Percentiles rank a stretch among this genome's conserved stretches.
phyloP scores from a whole-genome alignment of 2,888 invertebrate species.

The Apodemia zela region DNA sequence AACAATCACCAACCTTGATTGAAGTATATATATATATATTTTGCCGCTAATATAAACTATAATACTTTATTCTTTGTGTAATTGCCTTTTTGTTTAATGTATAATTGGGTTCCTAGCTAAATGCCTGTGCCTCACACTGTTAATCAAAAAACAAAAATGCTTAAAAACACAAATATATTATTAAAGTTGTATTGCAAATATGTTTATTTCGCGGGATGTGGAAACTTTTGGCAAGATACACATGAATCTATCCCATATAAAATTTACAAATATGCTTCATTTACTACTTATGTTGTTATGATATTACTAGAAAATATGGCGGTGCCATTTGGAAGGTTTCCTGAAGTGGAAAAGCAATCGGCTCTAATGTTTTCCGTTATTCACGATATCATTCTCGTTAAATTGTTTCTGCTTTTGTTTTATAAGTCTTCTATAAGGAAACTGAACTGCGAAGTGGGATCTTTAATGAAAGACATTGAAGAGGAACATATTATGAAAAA shows the following conservation, averaged over 20 bases:
- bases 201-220: slow-evolving; percentile 59
- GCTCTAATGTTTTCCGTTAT: slow-evolving; percentile 66
- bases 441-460: slow-evolving; percentile 61
- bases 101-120: background rate
- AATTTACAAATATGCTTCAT: slow-evolving; percentile 49
- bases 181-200: slow-evolving; percentile 54
- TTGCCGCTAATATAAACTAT: background rate
- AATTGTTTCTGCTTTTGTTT: slow-evolving; percentile 60
- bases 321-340: slow-evolving; percentile 57
- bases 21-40: background rate
- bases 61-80: background rate
- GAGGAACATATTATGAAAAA: slow-evolving; percentile 51
- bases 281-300: slow-evolving; percentile 58
- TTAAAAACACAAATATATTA: slow-evolving; percentile 47
- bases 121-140: background rate
- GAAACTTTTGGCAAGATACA: slow-evolving; percentile 59
- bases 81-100: background rate
- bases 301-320: slow-evolving; percentile 64
- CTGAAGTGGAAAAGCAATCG: slow-evolving; percentile 65
- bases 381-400: slow-evolving; percentile 61
- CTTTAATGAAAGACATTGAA: slow-evolving; percentile 53
- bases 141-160: slow-evolving; percentile 39
- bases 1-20: background rate
- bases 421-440: slow-evolving; percentile 58
- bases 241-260: slow-evolving; percentile 51